Percentiles rank a stretch among this genome's conserved stretches.
Evolutionary conservation across 1,140 invertebrate genomes (phyloP).

Genomic region (Drosophila nigrodunni): DNA sequence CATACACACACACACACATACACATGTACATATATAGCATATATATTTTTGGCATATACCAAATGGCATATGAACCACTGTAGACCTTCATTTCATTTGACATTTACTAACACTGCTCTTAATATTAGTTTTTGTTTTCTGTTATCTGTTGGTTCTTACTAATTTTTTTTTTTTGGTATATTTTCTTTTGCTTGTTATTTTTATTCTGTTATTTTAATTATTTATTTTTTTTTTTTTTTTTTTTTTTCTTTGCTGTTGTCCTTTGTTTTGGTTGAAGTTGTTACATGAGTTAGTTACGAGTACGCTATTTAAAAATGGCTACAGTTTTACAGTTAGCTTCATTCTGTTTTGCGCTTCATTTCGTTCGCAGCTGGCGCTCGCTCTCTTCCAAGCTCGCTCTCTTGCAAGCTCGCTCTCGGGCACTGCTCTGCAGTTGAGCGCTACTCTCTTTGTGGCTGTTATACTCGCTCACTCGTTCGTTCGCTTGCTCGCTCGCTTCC

Average conservation of each 20-base stretch:
- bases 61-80: not conserved
- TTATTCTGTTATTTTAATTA: conserved; percentile 3
- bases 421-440: no score
- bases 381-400: not conserved
- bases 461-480: not conserved
- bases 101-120: not conserved
- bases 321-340: conserved; percentile 11
- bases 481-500: not conserved
- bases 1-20: conserved; percentile 7
- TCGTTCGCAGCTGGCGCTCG: no score
- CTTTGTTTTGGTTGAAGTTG: conserved; percentile 7
- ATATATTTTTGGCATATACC: conserved; percentile 1
- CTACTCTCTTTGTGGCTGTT: no score
- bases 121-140: not conserved
- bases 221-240: not conserved
- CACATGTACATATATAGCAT: not conserved
- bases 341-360: conserved; percentile 10
- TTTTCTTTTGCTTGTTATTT: conserved; percentile 10
- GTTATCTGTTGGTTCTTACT: not conserved
- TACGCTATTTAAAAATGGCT: conserved; percentile 15
- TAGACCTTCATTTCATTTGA: not conserved
- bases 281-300: conserved; percentile 8
- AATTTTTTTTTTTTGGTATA: conserved; percentile 12
- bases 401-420: not conserved
- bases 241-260: conserved; percentile 12